phyloP scores from a whole-genome alignment of 2,797 vertebrate species.

The Coccyzus lansbergi region DNA sequence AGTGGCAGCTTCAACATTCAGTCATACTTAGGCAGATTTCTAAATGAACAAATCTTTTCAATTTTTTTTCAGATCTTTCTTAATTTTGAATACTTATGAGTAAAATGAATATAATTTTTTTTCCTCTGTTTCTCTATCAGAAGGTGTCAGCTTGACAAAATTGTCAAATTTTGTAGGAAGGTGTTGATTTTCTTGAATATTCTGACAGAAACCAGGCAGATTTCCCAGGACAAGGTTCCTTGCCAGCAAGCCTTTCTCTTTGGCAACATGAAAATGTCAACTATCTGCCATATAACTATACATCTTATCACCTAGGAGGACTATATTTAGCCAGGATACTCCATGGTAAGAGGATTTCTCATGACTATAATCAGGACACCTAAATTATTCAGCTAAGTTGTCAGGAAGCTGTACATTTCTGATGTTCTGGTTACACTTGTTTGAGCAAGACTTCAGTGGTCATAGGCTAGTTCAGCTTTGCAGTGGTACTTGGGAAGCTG shows the following conservation, averaged over 20 bases:
- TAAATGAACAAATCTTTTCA: not conserved
- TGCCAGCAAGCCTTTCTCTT: not conserved
- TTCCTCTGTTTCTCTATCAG: not conserved
- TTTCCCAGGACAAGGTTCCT: not conserved
- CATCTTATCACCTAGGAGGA: not conserved
- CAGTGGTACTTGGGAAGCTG: not conserved
- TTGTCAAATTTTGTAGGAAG: not conserved
- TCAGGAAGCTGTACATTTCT: not conserved
- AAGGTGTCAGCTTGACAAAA: not conserved
- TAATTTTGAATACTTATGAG: not conserved
- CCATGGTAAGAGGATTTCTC: not conserved
- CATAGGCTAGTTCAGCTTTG: not conserved
- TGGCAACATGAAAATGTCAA: not conserved
- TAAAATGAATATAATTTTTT: not conserved
- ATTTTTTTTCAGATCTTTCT: not conserved
- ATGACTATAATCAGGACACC: not conserved
- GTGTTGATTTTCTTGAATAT: not conserved
- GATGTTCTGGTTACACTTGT: not conserved
- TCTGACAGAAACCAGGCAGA: constrained; percentile 27
- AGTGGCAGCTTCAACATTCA: not conserved
- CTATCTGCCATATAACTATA: not conserved
- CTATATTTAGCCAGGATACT: constrained; percentile 16
- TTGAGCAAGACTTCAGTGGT: not conserved
- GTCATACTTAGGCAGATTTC: not conserved
- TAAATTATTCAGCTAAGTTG: not conserved